Base-by-base conservation (phyloP, 2,113 vertebrate genomes). In the Podarcis raffonei region DNA sequence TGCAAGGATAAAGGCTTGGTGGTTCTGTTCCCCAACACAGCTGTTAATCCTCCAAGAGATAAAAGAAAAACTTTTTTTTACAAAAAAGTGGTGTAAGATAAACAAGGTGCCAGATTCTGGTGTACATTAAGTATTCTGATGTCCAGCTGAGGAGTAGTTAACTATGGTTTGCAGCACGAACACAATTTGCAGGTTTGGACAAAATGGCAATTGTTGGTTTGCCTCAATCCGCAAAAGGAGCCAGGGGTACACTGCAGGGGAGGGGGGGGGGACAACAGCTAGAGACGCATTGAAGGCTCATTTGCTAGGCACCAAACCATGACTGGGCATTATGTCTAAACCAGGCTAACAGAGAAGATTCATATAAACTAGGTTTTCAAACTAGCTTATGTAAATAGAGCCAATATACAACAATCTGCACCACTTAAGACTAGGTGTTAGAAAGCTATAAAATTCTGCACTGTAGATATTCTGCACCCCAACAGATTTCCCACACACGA, bases 11-110 rank as follows among this genome's bases (percentile, higher is more conserved):
- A 99, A 99, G 87, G 97, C 98, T 92, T 96, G 97, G 94, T 99
- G 99, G 94, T 99, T 99, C 91, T 97, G 96, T 95, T 98, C 98
- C 81, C 99, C 99, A 92, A 99, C 98, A 69, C 99, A 99, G 97
- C 97, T 98, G 97, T 99, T 99, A 95, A 99, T 99, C 99, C 99
- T 99, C 95, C 91, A 96, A 93, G 91, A 76, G 93, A 93, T 88
- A 96, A 68, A 89, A 89, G 37, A 86, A 92, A 12, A 91, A 3
- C 89, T 32, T 20, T 57, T 48, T 20, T 77, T 80, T 76, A 18
- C 18, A 62, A 62, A 11, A 90, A 89, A 91, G 59, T 93, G 87
- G 16, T 76, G 93, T 89, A n/a, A 30, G n/a, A 15, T 25, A 69
- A 59, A 53, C 4, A 59, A 39, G 32, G 20, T 13, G 4, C 3